Base-by-base conservation (phyloP, 2,888 invertebrate species). In the Hymenopus coronatus region DNA sequence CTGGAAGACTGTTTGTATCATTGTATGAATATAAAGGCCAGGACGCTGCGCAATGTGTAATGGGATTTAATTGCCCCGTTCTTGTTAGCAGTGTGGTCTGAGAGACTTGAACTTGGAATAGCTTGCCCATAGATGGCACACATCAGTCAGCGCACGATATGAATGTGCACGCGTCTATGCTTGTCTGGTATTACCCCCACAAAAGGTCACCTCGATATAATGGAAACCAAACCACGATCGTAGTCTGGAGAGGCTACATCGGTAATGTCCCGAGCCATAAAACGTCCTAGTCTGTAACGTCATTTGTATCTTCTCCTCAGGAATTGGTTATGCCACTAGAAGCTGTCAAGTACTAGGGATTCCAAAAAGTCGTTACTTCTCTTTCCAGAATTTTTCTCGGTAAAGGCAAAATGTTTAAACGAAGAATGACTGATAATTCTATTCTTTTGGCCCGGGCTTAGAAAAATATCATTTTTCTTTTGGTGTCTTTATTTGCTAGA, bases 91-190 rank as follows among this genome's bases (percentile, higher is more conserved):
- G 54, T 70, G 54, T 6, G 54, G 54, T 70, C 54, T 70, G 54
- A 70, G 54, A 54, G 25, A 70, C 54, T 89, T 87, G 87, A 89
- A 89, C 89, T 87, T 89, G 89, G 87, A 87, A 89, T 89, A 83
- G 33, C 89, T 89, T 89, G 84, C 70, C 89, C 89, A 89, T 89
- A 89, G 33, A 88, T 84, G 89, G 89, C 27, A 33, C 40, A 87
- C 83, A 46, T 85, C 85, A 27, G 33, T 84, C 54, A 70, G 54
- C 54, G 20, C 54, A 70, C 54, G 54, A 70, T 70, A 70, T 70
- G 54, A 70, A 70, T 70, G 54, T 70, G 54, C 54, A 70, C 54
- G 54, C 54, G 54, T 70, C 54, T 70, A 70, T 70, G 54, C 54
- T 70, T 70, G 54, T 70, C 54, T 20, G 54, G 54, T 70, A 70